A percentile compares a stretch with the other conserved stretches of the same genome.
Conservation (phyloP, 2,113 vertebrate genomes). For the Tangachromis dhanisi region DNA sequence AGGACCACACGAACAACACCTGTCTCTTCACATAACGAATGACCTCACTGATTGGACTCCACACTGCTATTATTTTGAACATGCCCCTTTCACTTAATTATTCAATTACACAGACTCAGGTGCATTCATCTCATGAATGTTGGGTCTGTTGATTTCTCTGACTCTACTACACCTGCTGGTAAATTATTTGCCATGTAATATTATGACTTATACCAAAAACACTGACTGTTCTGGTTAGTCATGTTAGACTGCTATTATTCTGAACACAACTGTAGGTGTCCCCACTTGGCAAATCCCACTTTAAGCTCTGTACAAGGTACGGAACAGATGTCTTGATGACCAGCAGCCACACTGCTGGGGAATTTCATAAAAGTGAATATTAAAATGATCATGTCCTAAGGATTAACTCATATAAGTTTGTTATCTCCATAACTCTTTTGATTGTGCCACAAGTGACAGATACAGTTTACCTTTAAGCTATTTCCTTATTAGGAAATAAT, state of each 20-base stretch:
- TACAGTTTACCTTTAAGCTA: not conserved
- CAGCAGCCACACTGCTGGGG: not conserved
- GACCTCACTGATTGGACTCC: not conserved
- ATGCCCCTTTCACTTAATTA: not conserved
- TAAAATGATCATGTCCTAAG: not conserved
- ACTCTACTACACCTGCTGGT: not conserved
- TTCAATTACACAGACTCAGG: not conserved
- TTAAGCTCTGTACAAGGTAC: not conserved
- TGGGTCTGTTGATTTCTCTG: not conserved
- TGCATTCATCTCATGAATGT: not conserved
- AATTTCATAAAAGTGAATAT: not conserved
- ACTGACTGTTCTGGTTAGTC: not conserved
- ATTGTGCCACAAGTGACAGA: not conserved
- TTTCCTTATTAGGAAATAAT: not conserved
- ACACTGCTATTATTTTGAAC: not conserved
- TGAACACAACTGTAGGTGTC: not conserved
- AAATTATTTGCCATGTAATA: not conserved
- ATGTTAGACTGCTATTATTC: not conserved
- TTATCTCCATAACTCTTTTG: not conserved
- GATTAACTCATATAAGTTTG: not conserved
- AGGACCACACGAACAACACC: not conserved
- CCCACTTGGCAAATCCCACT: not conserved
- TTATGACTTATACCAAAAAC: not conserved
- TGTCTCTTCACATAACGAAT: not conserved
- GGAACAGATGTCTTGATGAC: not conserved